Base-by-base conservation (phyloP, 2,797 vertebrate species). In the Urocyon cinereoargenteus region DNA sequence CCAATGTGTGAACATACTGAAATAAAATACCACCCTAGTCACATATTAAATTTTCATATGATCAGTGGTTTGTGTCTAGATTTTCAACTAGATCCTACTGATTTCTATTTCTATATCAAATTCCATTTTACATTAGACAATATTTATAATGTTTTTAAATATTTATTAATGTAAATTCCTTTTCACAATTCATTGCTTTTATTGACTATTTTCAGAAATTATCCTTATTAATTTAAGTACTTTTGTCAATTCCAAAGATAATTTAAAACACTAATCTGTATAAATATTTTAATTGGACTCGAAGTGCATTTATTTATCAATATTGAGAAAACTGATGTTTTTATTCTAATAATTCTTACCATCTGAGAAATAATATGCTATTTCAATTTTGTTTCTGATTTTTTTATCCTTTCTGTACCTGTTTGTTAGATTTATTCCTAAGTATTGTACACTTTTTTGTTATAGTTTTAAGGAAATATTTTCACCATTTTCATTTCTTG, bases 101-200 rank as follows among this genome's bases (percentile, higher is more conserved):
- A 68, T 82, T 94, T 89, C 15, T 90, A 77, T 70, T 78, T 92
- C 36, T 94, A 61, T 77, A 62, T 72, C 49, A 91, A 53, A 88
- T 78, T 3, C 13, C 16, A 79, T 73, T 89, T 85, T 85, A 61
- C 2, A 78, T 86, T 55, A 57, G 5, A 90, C 36, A 72, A 81
- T 87, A 86, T 90, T 64, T 86, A 70, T 57, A 70, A 79, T 28
- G 4, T n/a, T 22, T 79, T 81, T 66, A 73, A 73, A 55, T 36
- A 95, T 86, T 85, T 85, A 81, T 59, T 61, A 82, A 78, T 16
- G 11, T 86, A 82, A 75, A 68, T 40, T 77, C 7, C 6, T 86
- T 94, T 96, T 36, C 9, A 73, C 3, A 86, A 61, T 53, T 78
- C 62, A 61, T 93, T 83, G 19, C 24, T 84, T 75, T 66, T 89